These are phyloP conservation scores for Chrysolina americana DNA, from an alignment of 2,888 invertebrate genomes.

Conservation along the genomic window DNA sequence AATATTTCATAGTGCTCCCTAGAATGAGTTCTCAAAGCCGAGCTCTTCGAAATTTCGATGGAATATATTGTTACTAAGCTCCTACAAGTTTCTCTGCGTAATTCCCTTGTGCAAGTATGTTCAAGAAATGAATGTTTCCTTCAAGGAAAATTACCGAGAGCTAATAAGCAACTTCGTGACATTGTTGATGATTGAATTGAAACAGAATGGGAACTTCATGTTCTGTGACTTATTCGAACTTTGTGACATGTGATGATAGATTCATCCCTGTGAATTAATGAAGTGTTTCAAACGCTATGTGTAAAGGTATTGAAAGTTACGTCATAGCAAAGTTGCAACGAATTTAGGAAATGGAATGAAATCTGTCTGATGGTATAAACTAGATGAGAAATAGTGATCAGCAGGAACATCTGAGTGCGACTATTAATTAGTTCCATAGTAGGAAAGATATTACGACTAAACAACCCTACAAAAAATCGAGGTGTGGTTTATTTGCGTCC, in stretches of 20 bases:
- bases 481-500: no score
- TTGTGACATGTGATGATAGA: background rate
- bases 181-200: background rate
- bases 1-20: background rate
- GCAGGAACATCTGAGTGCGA: no score
- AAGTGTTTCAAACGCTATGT: background rate
- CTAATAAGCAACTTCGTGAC: constrained; percentile 2
- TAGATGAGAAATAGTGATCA: no score
- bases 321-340: no score
- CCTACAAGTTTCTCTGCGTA: background rate
- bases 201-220: background rate
- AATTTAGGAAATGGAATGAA: no score
- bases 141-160: background rate
- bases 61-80: constrained; percentile 5
- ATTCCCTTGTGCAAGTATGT: background rate
- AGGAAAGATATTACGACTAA: no score
- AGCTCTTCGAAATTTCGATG: background rate
- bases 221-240: background rate
- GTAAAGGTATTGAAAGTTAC: background rate
- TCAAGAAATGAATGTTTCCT: background rate
- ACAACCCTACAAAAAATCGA: no score
- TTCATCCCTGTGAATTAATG: background rate
- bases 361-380: no score
- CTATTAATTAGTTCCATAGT: no score
- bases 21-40: constrained; percentile 2